Percentiles rank a stretch among this genome's conserved stretches.
These are phyloP conservation scores for Nycticorax nycticorax DNA, from an alignment of 2,113 vertebrate genomes.

Conservation along the genomic window DNA sequence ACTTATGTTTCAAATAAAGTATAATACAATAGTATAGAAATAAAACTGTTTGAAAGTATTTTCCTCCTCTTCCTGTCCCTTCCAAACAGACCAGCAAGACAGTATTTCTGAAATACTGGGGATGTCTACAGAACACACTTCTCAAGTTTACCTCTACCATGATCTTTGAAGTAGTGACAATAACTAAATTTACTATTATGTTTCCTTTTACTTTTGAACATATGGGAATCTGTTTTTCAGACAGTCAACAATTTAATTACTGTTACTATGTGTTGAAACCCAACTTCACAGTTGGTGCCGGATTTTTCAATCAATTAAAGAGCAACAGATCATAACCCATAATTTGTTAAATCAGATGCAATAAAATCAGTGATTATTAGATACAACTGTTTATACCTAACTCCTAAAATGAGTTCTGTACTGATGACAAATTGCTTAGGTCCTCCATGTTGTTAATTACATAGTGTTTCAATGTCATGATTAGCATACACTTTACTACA, in stretches of 20 bases:
- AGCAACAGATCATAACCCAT: neutral
- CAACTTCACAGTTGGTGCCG: neutral
- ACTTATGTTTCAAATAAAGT: neutral
- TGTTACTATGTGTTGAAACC: neutral
- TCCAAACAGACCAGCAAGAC: neutral
- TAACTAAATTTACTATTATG: neutral
- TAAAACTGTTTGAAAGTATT: neutral
- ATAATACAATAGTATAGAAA: neutral
- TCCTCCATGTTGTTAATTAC: neutral
- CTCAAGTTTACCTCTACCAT: neutral
- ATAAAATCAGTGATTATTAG: neutral
- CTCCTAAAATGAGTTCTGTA: neutral
- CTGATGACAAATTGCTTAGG: conserved; percentile 10
- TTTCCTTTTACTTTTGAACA: neutral
- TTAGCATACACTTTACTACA: neutral
- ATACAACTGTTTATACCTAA: neutral
- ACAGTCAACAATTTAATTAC: neutral
- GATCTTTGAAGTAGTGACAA: neutral
- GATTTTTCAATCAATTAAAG: conserved; percentile 5
- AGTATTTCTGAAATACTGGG: neutral
- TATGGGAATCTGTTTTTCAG: neutral
- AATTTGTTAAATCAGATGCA: neutral
- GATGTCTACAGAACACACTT: neutral
- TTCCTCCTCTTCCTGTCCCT: neutral
- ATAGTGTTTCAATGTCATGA: neutral